Percentiles rank a stretch among this genome's conserved stretches.
Evolutionary conservation across 2,888 invertebrate species (phyloP).

Genomic region (Griposia aprilina): DNA sequence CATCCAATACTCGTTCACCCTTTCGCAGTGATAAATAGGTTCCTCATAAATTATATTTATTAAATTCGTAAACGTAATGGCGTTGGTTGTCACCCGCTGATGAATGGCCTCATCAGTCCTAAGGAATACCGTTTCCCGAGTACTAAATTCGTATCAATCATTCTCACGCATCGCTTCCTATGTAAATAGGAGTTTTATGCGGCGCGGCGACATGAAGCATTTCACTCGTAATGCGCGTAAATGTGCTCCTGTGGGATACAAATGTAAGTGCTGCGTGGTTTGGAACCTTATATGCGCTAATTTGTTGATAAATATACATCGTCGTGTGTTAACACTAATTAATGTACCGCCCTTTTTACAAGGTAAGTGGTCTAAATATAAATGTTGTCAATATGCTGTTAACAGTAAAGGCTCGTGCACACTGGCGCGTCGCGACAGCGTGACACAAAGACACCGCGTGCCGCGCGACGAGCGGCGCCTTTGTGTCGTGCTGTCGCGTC

Average conservation of each 20-base stretch:
- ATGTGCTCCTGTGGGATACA: constrained; percentile 61
- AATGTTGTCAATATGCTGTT: constrained; percentile 25
- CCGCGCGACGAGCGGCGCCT: too few relatives aligned
- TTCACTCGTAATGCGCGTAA: constrained; percentile 58
- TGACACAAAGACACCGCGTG: too few relatives aligned
- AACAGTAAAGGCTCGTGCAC: too few relatives aligned
- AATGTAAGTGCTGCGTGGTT: constrained; percentile 61
- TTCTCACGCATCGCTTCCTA: constrained; percentile 81
- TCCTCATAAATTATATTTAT: constrained; percentile 76
- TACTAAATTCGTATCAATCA: constrained; percentile 85
- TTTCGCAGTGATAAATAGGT: constrained; percentile 65
- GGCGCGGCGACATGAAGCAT: constrained; percentile 71
- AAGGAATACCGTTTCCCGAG: constrained; percentile 71
- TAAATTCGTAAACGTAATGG: constrained; percentile 77
- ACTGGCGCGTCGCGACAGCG: too few relatives aligned
- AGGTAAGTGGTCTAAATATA: constrained; percentile 46
- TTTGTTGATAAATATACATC: constrained; percentile 47
- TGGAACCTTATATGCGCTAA: constrained; percentile 48
- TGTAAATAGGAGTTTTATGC: constrained; percentile 82
- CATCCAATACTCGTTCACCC: constrained; percentile 60
- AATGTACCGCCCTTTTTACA: constrained; percentile 47
- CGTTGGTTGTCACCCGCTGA: constrained; percentile 79
- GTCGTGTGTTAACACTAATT: constrained; percentile 49
- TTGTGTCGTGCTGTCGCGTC: too few relatives aligned
- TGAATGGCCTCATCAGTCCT: constrained; percentile 82